Evolutionary conservation across 2,888 invertebrate genomes (phyloP), one percentile per base, ranked within the genome.

Genomic region (Drosophila cognata): DNA sequence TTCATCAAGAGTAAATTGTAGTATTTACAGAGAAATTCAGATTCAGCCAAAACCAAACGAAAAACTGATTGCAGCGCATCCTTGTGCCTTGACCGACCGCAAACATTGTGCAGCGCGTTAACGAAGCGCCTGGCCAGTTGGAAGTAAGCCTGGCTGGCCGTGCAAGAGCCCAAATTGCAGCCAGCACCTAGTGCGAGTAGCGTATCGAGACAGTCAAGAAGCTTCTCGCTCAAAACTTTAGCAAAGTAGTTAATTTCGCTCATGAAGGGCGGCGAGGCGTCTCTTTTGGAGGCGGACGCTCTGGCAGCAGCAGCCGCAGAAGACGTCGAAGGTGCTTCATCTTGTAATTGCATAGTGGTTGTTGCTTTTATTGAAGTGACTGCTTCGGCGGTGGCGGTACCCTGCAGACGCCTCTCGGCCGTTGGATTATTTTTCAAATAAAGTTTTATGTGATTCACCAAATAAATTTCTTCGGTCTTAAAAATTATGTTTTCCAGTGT

Each of bases 371-470:
- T 6, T 29, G 67, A 25, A 67, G 64, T 10, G 46, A 55, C 21
- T 31, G 65, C 25, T 51, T 69, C 60, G 53, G 70, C 43, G 21
- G 71, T 25, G 6, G 36, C 43, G 6, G 65, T 67, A 18, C 69
- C 64, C 48, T 60, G 77, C 43, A 77, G 71, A 55, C 67, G 68
- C 25, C 73, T 72, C 76, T 82, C 89, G 82, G 82, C 85, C 74
- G 71, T 84, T 83, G 89, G 91, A 84, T 92, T 90, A 92, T 92
- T 92, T 92, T 93, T 92, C 91, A 93, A 89, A 91, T 91, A 92
- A 88, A 93, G 92, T 92, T 93, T 93, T 88, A 93, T 91, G 91
- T 93, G 93, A 92, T 93, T 93, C 83, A 91, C 90, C 88, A 93
- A 91, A 92, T 93, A 93, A 91, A 93, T 92, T 92, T 93, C 93